Evolutionary conservation across 2,888 invertebrate species (phyloP), one percentile per base, ranked within the genome.

Genomic region (Pheosia tremula): DNA sequence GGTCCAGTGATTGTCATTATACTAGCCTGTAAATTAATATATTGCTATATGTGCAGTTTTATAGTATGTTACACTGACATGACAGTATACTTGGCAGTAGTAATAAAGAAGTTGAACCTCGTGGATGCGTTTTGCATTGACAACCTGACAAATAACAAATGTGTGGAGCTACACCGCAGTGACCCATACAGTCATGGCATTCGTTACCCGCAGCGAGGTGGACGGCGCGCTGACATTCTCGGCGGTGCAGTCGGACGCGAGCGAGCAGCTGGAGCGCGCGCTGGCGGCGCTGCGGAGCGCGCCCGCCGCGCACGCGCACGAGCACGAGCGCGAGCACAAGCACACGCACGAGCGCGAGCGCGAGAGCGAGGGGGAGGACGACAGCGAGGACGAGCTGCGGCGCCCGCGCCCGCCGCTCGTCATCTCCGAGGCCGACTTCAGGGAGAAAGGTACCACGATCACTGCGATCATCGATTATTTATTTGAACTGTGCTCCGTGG

Each of bases 361-460:
- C 58, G 66, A 49, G 43, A 10, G 50, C 41, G 75, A 75, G 63
- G 74, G 72, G 9, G 82, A 78, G 60, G 80, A 72, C 52, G 86
- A 83, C 56, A 79, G 79, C 37, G 85, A 86, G 52, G 85, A 83
- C 60, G 85, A 87, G 60, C 76, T 75, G 43, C 57, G 79, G 38
- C 78, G 75, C 0, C 81, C 83, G n/a, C 82, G 86, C 43, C 85
- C 90, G 53, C 93, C 93, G 37, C 67, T 88, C 43, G 81, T 94
- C 75, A 94, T 94, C 61, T 93, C 94, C 0, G 94, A 94, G 72
- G 93, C 93, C 0, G 93, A 93, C 72, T 93, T 94, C 66, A 79
- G 90, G 43, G 94, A 94, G 73, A 93, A 93, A 75, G 93, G 94
- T 93, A 41, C 2, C 13, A 13, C 50, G 13, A 13, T 2, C 50